phyloP scores from a whole-genome alignment of 2,888 invertebrate genomes.

The Orgyia antiqua region DNA sequence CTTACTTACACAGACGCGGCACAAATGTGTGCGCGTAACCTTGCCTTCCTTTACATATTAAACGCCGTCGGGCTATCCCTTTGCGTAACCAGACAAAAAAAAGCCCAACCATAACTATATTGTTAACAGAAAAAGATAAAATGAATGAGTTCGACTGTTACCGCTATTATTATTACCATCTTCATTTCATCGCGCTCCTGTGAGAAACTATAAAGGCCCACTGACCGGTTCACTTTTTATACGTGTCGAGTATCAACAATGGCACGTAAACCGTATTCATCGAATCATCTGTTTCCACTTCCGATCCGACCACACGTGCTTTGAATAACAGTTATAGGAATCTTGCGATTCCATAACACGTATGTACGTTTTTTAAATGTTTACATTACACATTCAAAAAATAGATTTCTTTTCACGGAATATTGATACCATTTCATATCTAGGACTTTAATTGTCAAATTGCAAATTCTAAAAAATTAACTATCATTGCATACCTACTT shows the following conservation, averaged over 20 bases:
- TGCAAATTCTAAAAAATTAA: too few relatives aligned
- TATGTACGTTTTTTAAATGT: conserved; percentile 5
- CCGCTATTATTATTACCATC: conserved; percentile 72
- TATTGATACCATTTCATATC: too few relatives aligned
- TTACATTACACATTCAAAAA: conserved; percentile 4
- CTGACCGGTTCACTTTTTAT: conserved; percentile 76
- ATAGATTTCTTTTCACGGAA: too few relatives aligned
- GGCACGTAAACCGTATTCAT: conserved; percentile 71
- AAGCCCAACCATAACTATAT: conserved; percentile 64
- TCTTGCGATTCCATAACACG: conserved; percentile 13
- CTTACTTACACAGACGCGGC: conserved; percentile 52
- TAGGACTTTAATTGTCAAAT: too few relatives aligned
- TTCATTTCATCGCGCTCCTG: conserved; percentile 64
- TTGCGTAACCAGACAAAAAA: conserved; percentile 74
- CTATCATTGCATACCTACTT: conserved; percentile 8
- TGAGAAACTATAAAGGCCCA: conserved; percentile 64
- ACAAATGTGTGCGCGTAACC: conserved; percentile 70
- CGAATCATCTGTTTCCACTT: conserved; percentile 60
- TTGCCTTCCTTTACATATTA: conserved; percentile 78
- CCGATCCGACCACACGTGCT: conserved; percentile 50
- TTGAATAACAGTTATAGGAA: conserved; percentile 27
- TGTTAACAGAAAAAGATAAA: conserved; percentile 69
- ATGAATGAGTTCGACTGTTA: conserved; percentile 74
- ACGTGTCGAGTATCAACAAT: conserved; percentile 67
- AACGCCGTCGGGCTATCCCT: conserved; percentile 76